These are phyloP conservation scores for Chrysotoxum bicinctum DNA, from an alignment of 2,888 invertebrate species.

Conservation along the genomic window DNA sequence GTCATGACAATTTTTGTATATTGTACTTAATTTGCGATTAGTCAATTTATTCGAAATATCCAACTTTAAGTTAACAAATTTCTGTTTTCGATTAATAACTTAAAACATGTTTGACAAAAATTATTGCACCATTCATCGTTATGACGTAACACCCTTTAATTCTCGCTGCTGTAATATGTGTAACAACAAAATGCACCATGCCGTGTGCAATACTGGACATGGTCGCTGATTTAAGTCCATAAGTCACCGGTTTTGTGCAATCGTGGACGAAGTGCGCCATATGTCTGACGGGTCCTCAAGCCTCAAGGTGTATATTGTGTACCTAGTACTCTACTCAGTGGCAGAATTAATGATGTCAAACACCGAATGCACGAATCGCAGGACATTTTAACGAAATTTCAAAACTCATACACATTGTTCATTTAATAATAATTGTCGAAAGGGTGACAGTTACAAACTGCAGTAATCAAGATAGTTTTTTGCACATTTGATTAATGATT, in stretches of 20 bases:
- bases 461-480: conserved; percentile 41
- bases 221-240: conserved; percentile 58
- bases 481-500: conserved; percentile 59
- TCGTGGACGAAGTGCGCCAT: conserved; percentile 41
- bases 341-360: conserved; percentile 66
- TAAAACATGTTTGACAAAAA: not conserved
- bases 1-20: no score
- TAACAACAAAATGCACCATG: conserved; percentile 19
- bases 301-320: conserved; percentile 15
- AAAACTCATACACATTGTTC: conserved; percentile 32
- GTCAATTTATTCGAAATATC: no score
- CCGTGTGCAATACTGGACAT: conserved; percentile 42
- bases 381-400: conserved; percentile 48
- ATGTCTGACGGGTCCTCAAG: conserved; percentile 33
- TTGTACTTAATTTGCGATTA: no score
- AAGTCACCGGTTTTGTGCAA: conserved; percentile 52
- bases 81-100: not conserved
- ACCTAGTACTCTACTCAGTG: conserved; percentile 8
- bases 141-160: conserved; percentile 2
- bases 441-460: conserved; percentile 48
- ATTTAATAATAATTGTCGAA: conserved; percentile 24
- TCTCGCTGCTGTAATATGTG: not conserved
- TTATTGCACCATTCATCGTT: not conserved
- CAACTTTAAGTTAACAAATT: no score
- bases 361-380: conserved; percentile 29